Base-by-base conservation (phyloP, 2,797 vertebrate genomes). In the Phyllotis vaccarum region DNA sequence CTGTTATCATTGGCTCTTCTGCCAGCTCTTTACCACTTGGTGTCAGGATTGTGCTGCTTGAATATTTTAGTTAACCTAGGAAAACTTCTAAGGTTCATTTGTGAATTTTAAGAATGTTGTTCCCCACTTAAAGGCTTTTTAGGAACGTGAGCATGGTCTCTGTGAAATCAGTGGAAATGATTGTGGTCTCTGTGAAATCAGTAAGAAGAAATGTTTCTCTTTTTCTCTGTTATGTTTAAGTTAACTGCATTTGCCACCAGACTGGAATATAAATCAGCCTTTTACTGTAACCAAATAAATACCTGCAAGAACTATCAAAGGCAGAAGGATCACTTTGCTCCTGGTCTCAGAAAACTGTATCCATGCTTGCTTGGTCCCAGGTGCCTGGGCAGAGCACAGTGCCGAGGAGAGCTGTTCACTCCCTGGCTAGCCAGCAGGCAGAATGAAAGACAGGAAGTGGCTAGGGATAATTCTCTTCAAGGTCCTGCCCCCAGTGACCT, bases 21-120 rank as follows among this genome's bases (percentile, higher is more conserved):
- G 37, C 24, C 0, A 17, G 17, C 0, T 37, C 80, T 79, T 70
- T 92, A 92, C 97, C 98, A 97, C 98, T 93, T 97, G 97, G 93
- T 97, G 98, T 98, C 98, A 98, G 98, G 95, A 68, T 92, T 62
- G 93, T 49, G 52, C 96, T 86, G 40, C 52, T 91, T 86, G 74
- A 96, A 46, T 78, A 81, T 9, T 0, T 52, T 19, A 22, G 7
- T 68, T 60, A 29, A 86, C 64, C 76, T 68, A 60, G 78, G 46
- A 92, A 78, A 31, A 58, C 7, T 88, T 60, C 10, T 31, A n/a
- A 49, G 19, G 43, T 60, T 92, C 64, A 27, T n/a, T 75, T 75
- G 5, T 96, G 64, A 70, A 8, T 68, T 86, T 92, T 54, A 88
- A 89, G 31, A 8, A 34, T 89, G 80, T 91, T 79, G 46, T 13